Evolutionary conservation across 2,888 invertebrate species (phyloP).

Genomic region (Acanthosepion lycidas): DNA sequence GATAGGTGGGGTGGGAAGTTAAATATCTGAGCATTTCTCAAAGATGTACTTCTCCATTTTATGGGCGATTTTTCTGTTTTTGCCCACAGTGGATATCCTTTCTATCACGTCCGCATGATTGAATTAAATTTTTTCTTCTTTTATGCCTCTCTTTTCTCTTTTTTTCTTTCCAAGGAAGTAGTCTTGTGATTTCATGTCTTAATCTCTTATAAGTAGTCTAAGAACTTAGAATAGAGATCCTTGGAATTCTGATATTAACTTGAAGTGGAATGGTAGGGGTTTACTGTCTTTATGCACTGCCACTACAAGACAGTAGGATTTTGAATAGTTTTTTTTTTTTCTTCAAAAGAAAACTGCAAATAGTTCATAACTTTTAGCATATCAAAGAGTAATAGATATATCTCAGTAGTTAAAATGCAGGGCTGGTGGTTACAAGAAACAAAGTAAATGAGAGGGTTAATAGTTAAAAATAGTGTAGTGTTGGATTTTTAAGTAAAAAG

Average conservation of each 20-base stretch:
- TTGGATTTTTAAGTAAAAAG: background rate
- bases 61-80: background rate
- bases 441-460: background rate
- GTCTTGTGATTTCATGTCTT: constrained; percentile 33
- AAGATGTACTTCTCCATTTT: constrained; percentile 20
- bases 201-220: constrained; percentile 33
- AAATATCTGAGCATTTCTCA: background rate
- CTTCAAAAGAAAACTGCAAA: background rate
- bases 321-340: background rate
- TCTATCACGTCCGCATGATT: constrained; percentile 33
- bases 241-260: constrained; percentile 33
- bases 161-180: background rate
- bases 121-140: background rate
- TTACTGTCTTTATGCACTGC: background rate
- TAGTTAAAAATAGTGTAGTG: background rate
- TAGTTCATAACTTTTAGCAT: background rate
- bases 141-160: background rate
- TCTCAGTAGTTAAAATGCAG: background rate
- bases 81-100: background rate
- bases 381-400: background rate
- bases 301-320: background rate
- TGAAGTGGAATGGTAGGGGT: background rate
- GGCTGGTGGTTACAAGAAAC: background rate
- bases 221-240: background rate
- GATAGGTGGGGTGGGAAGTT: background rate